Conservation (phyloP, 2,797 vertebrate species). For the Eidolon dupreanum region DNA sequence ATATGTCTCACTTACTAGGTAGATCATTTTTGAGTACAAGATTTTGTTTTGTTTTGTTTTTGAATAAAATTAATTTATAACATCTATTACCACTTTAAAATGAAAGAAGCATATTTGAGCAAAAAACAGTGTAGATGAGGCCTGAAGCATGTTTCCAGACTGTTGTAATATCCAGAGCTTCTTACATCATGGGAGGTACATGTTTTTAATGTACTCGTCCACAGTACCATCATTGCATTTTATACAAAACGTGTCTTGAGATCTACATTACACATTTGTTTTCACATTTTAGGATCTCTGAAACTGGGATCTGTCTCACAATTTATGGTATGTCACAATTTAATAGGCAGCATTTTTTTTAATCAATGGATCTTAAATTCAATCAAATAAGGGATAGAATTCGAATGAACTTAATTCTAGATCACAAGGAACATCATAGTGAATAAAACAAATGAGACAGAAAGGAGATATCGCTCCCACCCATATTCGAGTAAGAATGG, state of each 20-base stretch:
- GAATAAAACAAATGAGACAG: background rate
- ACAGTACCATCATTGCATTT: background rate
- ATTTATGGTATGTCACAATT: background rate
- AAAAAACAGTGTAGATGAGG: background rate
- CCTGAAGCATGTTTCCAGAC: background rate
- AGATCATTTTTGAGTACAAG: constrained; percentile 42
- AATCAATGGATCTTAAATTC: background rate
- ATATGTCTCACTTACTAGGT: constrained; percentile 28
- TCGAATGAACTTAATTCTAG: background rate
- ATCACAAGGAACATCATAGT: background rate
- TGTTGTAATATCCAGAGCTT: background rate
- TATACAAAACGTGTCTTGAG: background rate
- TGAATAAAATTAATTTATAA: constrained; percentile 63
- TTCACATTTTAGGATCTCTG: background rate
- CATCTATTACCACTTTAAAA: constrained; percentile 55
- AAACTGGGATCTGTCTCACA: background rate
- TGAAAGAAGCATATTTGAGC: background rate
- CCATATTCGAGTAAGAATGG: background rate
- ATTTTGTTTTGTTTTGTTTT: background rate
- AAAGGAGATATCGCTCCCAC: background rate
- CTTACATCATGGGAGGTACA: background rate
- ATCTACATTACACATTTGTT: background rate
- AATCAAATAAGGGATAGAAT: background rate
- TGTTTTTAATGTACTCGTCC: background rate
- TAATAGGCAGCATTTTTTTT: background rate